Evolutionary conservation across 2,797 vertebrate genomes (phyloP), one percentile per base, ranked within the genome.

Genomic region (Scleropages formosus): DNA sequence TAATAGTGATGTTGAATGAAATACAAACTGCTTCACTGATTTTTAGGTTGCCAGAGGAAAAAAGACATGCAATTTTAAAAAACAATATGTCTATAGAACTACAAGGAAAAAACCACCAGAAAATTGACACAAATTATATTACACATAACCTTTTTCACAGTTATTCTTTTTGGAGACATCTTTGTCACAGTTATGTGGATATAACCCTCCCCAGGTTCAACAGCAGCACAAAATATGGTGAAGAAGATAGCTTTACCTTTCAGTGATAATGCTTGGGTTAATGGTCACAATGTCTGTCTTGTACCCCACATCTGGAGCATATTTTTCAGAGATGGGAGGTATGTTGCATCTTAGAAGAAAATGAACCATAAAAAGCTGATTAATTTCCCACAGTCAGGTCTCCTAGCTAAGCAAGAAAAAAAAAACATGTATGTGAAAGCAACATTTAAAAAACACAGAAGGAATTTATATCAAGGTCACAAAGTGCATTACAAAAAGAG

Each of bases 181-280:
- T 39, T 39, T 2, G n/a, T 39, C 31, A 39, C 31, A 39, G 31
- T 39, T 39, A 39, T 44, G 16, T 22, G 27, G 47, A 18, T 16
- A 24, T 24, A 24, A 31, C 22, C 27, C 56, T n/a, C 22, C 22
- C 24, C 12, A 53, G 9, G 18, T 12, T 70, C 47, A 58, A 26
- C 4, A 51, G 6, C 24, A 53, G 47, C 18, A 51, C 56, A 58
- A 0, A 20, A 13, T 20, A 53, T 16, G 68, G 20, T 46, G 71
- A 39, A 24, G 8, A 11, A 20, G 7, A 18, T 53, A 22, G 31
- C n/a, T 72, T 69, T 89, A 99, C 98, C 95, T 97, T 83, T 98
- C 98, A 1, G 94, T 98, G 74, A 99, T 98, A 79, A 99, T 99
- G 83, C 98, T 99, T 39, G 98, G 98, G 85, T 99, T 99, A 83